Evolutionary conservation across 1,140 invertebrate genomes (phyloP).

Genomic region (Philotrypesis tridentata): DNA sequence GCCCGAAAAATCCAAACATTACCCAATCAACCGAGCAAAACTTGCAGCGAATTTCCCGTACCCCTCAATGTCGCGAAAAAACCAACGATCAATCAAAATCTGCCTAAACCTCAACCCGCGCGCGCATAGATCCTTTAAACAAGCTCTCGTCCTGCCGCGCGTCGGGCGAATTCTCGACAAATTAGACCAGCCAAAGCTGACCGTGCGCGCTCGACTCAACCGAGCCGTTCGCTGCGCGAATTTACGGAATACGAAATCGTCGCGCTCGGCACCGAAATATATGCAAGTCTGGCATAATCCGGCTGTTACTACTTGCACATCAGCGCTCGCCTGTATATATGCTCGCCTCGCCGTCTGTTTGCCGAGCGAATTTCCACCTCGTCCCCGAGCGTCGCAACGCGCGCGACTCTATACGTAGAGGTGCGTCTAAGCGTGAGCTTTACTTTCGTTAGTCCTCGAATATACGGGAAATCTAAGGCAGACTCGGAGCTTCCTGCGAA

Average conservation of each 20-base stretch:
- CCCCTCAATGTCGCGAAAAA: neutral
- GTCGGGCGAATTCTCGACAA: neutral
- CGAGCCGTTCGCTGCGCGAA: neutral
- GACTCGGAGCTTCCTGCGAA: too few species aligned
- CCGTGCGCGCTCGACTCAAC: neutral
- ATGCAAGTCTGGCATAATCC: constrained; percentile 18
- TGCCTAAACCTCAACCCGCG: too few species aligned
- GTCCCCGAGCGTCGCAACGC: neutral
- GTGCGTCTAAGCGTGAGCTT: too few species aligned
- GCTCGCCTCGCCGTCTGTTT: neutral
- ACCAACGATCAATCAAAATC: neutral
- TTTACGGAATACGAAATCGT: neutral
- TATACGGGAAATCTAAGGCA: too few species aligned
- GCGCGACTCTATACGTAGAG: neutral
- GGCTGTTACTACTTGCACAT: constrained; percentile 10
- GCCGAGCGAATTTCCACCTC: neutral
- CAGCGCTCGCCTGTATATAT: too few species aligned
- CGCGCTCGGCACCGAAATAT: neutral
- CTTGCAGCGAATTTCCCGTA: neutral
- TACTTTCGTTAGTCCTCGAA: too few species aligned
- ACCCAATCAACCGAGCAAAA: neutral
- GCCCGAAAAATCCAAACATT: too few species aligned
- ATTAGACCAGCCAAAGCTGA: neutral
- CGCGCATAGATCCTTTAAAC: neutral
- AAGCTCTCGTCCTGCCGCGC: neutral